phyloP scores from a whole-genome alignment of 2,888 invertebrate genomes.

The Eucera pruinosa region DNA sequence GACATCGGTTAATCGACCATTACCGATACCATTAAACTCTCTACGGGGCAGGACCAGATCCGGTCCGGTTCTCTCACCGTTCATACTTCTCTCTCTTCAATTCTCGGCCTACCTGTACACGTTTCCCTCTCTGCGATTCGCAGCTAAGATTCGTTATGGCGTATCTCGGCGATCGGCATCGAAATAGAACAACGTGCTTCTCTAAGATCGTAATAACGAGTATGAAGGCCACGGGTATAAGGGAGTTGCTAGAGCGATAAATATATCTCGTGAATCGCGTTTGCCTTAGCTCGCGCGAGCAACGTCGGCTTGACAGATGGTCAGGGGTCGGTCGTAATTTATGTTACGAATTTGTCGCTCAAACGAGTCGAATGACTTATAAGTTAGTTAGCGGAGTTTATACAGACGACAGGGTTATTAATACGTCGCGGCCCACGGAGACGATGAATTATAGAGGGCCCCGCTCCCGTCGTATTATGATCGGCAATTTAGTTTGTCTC shows the following conservation, averaged over 20 bases:
- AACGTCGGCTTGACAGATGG: slow-evolving; percentile 34
- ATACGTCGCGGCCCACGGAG: slow-evolving; percentile 39
- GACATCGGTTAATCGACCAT: slow-evolving; percentile 41
- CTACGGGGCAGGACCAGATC: background rate
- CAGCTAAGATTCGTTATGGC: slow-evolving; percentile 10
- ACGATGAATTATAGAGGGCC: slow-evolving; percentile 45
- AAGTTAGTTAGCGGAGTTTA: slow-evolving; percentile 61
- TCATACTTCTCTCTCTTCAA: no score
- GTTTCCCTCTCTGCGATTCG: slow-evolving; percentile 2
- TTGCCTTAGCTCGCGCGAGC: slow-evolving; percentile 30
- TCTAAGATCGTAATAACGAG: background rate
- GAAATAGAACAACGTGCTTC: background rate
- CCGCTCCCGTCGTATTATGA: slow-evolving; percentile 40
- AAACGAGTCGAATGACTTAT: slow-evolving; percentile 55
- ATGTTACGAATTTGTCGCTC: slow-evolving; percentile 60
- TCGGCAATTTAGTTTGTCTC: slow-evolving; percentile 61
- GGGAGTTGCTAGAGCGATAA: slow-evolving; percentile 44
- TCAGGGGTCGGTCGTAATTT: slow-evolving; percentile 63
- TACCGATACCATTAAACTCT: slow-evolving; percentile 19
- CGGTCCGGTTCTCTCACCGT: background rate
- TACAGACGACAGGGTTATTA: slow-evolving; percentile 55
- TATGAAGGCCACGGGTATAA: slow-evolving; percentile 1
- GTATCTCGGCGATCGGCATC: background rate
- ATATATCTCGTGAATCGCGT: slow-evolving; percentile 47
- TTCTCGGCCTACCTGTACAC: no score